phyloP scores from a whole-genome alignment of 2,888 invertebrate genomes.

The Acanthacorydalis orientalis region DNA sequence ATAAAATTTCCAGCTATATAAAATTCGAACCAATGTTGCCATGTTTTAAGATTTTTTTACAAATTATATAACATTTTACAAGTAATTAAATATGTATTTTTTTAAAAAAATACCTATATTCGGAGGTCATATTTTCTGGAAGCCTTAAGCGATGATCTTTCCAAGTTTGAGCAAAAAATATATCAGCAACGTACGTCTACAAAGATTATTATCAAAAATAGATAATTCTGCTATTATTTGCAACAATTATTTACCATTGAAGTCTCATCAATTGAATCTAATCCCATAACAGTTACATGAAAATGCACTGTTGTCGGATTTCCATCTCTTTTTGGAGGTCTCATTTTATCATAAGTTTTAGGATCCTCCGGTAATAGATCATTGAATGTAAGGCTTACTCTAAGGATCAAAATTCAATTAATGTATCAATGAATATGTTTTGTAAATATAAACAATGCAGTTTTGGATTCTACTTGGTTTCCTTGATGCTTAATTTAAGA shows the following conservation, averaged over 20 bases:
- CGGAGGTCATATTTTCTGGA: conserved; percentile 85
- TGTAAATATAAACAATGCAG: too few species aligned
- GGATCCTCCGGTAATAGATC: conserved; percentile 77
- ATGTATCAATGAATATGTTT: too few species aligned
- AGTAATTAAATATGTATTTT: background rate
- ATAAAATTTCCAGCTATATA: too few species aligned
- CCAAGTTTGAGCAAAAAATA: conserved; percentile 89
- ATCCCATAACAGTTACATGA: conserved; percentile 87
- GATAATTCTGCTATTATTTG: background rate
- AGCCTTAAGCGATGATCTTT: conserved; percentile 71
- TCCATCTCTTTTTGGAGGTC: conserved; percentile 79
- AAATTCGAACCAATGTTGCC: too few species aligned
- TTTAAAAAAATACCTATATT: conserved; percentile 46
- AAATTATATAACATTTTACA: too few species aligned
- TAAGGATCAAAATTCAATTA: conserved; percentile 22
- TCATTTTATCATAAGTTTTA: conserved; percentile 81
- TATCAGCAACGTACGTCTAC: conserved; percentile 78
- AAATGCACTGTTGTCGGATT: conserved; percentile 78
- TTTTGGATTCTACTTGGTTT: too few species aligned
- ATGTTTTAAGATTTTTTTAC: too few species aligned
- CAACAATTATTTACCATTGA: conserved; percentile 56
- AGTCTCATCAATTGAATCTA: conserved; percentile 89
- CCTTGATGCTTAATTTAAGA: too few species aligned
- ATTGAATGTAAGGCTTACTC: conserved; percentile 61
- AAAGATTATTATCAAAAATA: conserved; percentile 10